Base-by-base conservation (phyloP, 2,888 invertebrate species). In the Scaeva pyrastri region DNA sequence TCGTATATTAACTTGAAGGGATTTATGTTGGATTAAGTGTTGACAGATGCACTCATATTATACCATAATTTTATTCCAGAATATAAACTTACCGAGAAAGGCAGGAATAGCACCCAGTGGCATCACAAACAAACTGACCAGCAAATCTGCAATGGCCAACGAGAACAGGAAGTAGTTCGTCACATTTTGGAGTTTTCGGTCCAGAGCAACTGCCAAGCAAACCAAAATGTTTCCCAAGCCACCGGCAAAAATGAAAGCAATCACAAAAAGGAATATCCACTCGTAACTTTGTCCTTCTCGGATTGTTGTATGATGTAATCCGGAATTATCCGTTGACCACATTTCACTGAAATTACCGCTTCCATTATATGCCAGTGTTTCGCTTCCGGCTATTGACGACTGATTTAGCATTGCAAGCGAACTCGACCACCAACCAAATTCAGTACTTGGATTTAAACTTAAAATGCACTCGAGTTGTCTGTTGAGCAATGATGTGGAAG, bases 151-250 rank as follows among this genome's bases (percentile, higher is more conserved):
- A 73, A 98, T 96, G 56, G 98, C 98, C 91, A 99, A 93, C 23
- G 98, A 98, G 89, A 98, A 94, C 87, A 98, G 94, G 92, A 98
- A 98, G 93, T 98, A 98, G 93, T 98, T 99, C 88, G 98, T 98
- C 88, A 98, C 97, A 93, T 98, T 98, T 93, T 98, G 98, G 86
- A 98, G 93, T 89, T 97, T 94, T 86, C 97, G 95, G 93, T 99
- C 98, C 90, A 97, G 94, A 86, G 96, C 96, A 89, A 99, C 97
- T 0, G 98, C 98, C 90, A 98, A 94, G 92, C 98, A 98, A 89
- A 99, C 98, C 83, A 99, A 93, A 88, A 97, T 96, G 93, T 98
- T 98, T 21, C 98, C 98, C 77, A 98, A 93, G 31, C 97, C 97
- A 31, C 98, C 98, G 31, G 97, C 97, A 88, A 97, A 93, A 91